These are phyloP conservation scores for Poecilia gillii DNA, from an alignment of 2,797 vertebrate species.

Conservation along the genomic window DNA sequence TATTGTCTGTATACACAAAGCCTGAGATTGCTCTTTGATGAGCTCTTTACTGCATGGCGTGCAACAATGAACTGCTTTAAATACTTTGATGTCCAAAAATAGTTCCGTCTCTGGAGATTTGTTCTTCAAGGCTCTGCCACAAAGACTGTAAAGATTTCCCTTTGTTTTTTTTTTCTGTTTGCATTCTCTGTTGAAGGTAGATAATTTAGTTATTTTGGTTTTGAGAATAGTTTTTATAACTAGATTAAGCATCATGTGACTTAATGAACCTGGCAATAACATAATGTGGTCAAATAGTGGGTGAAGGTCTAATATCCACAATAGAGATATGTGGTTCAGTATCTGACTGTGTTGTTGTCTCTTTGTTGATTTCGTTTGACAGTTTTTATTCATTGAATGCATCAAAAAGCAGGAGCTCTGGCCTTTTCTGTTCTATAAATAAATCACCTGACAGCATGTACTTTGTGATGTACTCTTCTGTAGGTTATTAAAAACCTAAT, in stretches of 20 bases:
- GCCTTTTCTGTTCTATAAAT: background rate
- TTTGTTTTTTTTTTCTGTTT: slow-evolving; percentile 17
- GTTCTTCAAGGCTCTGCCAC: background rate
- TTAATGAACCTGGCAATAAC: background rate
- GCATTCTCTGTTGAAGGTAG: background rate
- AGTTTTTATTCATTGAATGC: background rate
- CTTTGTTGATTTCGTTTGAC: background rate
- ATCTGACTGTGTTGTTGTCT: background rate
- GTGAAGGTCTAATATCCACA: background rate
- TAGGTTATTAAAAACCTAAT: background rate
- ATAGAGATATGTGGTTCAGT: background rate
- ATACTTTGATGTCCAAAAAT: slow-evolving; percentile 1
- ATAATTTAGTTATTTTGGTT: background rate
- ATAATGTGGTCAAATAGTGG: background rate
- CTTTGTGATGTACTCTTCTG: background rate
- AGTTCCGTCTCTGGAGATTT: background rate
- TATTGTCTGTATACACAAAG: slow-evolving; percentile 1
- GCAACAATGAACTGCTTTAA: background rate
- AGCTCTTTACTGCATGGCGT: background rate
- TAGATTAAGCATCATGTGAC: background rate
- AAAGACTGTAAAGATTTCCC: background rate
- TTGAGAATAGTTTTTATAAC: background rate
- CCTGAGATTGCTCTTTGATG: background rate
- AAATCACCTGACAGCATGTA: background rate
- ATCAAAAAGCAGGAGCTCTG: background rate